Evolutionary conservation across 2,113 vertebrate genomes (phyloP).

Genomic region (Mirounga angustirostris): DNA sequence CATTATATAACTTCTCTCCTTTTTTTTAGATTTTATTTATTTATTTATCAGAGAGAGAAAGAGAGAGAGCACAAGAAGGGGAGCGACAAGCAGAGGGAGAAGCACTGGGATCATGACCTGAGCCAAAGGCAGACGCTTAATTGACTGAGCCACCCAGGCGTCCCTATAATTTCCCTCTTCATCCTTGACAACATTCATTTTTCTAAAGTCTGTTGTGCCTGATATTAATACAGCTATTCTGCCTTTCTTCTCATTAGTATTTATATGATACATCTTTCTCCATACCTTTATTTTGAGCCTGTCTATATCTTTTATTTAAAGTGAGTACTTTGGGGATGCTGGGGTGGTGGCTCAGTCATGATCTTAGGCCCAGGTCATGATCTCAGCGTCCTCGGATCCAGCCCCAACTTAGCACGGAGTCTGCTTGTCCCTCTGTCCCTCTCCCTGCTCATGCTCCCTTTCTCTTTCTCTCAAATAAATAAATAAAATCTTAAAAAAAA

Average conservation of each 20-base stretch:
- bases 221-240: conserved; percentile 6
- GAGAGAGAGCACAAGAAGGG: background rate
- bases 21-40: background rate
- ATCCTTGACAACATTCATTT: background rate
- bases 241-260: background rate
- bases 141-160: background rate
- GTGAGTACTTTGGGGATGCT: background rate
- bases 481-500: background rate
- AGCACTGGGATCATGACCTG: background rate
- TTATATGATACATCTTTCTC: background rate
- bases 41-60: background rate
- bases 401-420: background rate
- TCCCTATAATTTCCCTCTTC: background rate
- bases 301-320: conserved; percentile 10
- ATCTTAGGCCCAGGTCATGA: background rate
- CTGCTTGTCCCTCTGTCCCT: background rate
- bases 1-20: background rate
- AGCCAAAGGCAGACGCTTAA: background rate
- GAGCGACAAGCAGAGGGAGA: background rate
- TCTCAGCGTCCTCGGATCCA: background rate
- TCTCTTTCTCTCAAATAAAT: background rate
- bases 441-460: background rate
- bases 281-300: background rate
- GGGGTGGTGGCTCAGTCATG: background rate
- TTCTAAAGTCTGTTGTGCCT: background rate